phyloP scores from a whole-genome alignment of 2,113 vertebrate species.

The Hylia prasina region DNA sequence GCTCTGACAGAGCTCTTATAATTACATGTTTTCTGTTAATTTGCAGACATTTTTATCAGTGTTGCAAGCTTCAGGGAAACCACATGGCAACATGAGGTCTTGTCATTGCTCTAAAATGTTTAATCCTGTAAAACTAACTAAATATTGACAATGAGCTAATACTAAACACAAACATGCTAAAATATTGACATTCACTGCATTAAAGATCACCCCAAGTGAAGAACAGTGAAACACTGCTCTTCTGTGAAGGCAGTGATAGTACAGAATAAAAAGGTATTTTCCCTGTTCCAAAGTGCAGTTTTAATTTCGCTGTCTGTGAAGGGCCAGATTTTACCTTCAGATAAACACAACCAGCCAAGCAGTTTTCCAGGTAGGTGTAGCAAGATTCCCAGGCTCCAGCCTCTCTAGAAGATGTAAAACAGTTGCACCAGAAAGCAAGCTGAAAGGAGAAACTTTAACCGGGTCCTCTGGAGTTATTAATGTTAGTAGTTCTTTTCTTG shows the following conservation, averaged over 20 bases:
- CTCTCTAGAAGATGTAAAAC: background rate
- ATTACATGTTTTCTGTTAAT: background rate
- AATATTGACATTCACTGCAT: background rate
- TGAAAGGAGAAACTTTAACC: background rate
- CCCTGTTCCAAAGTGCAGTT: background rate
- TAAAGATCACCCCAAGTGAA: background rate
- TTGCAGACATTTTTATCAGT: constrained; percentile 37
- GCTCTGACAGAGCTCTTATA: constrained; percentile 12
- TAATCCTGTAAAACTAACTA: background rate
- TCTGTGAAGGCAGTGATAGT: background rate
- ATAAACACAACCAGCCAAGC: background rate
- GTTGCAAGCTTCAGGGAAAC: constrained; percentile 12
- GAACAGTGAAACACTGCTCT: background rate
- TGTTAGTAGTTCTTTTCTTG: background rate
- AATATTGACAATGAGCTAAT: background rate
- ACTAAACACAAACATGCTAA: background rate
- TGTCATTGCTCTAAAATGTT: background rate
- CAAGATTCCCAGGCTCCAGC: background rate
- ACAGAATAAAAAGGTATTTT: background rate
- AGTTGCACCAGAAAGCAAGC: background rate
- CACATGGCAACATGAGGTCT: background rate
- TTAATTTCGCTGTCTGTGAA: background rate
- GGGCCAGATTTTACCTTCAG: background rate
- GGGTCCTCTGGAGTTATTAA: background rate
- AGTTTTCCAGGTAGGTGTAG: background rate